Conservation (phyloP, 2,797 vertebrate species). For the Anisognathus igniventris region DNA sequence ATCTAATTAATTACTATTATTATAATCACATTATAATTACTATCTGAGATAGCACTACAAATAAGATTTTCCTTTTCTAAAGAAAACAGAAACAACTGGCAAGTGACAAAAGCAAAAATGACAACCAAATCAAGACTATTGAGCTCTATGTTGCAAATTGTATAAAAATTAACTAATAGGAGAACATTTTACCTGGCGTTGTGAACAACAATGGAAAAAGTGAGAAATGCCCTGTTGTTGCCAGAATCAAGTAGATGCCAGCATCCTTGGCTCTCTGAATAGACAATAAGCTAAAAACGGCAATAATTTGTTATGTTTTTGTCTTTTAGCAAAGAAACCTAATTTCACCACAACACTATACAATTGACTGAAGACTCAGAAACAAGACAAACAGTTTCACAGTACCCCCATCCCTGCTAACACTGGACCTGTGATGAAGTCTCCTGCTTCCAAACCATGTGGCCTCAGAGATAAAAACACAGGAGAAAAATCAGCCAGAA, state of each 20-base stretch:
- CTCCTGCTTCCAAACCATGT: neutral
- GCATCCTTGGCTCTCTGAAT: constrained; percentile 89
- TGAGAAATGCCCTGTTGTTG: constrained; percentile 89
- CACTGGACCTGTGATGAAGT: neutral
- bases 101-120: neutral
- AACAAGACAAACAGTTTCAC: neutral
- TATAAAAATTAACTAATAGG: neutral
- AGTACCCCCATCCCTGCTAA: neutral
- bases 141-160: neutral
- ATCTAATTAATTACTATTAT: too few species aligned
- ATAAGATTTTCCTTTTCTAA: neutral
- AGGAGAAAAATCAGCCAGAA: neutral
- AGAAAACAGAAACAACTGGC: neutral
- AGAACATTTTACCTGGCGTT: constrained; percentile 78
- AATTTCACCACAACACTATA: neutral
- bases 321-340: neutral
- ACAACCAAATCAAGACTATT: neutral
- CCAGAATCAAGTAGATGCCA: constrained; percentile 85
- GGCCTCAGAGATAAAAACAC: neutral
- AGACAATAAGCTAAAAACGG: constrained; percentile 82
- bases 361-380: neutral
- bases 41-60: neutral
- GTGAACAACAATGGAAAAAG: constrained; percentile 93
- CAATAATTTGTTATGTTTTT: neutral
- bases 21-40: neutral